Evolutionary conservation across 2,113 vertebrate species (phyloP).

Genomic region (Ciconia maguari): DNA sequence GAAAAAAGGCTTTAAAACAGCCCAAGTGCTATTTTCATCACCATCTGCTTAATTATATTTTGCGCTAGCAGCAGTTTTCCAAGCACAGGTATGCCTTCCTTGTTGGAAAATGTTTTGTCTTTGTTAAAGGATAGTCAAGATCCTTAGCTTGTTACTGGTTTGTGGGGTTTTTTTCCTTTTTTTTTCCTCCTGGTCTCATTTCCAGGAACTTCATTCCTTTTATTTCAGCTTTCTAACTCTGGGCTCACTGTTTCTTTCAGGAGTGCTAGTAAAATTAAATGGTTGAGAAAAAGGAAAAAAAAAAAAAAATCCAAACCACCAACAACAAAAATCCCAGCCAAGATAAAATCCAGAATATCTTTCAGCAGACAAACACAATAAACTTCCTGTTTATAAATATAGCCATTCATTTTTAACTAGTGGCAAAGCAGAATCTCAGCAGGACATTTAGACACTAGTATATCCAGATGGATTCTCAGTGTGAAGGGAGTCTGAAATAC

Average conservation of each 20-base stretch:
- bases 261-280: not conserved
- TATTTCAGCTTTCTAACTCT: conserved; percentile 15
- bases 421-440: conserved; percentile 49
- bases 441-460: conserved; percentile 46
- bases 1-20: not conserved
- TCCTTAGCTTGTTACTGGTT: not conserved
- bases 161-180: not conserved
- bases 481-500: conserved; percentile 64
- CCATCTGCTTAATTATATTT: not conserved
- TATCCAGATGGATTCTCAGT: conserved; percentile 72
- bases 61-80: not conserved
- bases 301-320: not conserved
- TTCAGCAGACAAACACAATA: conserved; percentile 19
- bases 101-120: not conserved
- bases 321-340: not conserved
- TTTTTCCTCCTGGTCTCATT: not conserved
- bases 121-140: not conserved
- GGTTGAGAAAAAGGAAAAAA: not conserved
- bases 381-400: conserved; percentile 49
- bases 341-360: not conserved
- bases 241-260: not conserved
- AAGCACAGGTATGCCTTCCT: not conserved
- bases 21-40: not conserved
- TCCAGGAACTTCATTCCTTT: not conserved
- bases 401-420: conserved; percentile 57